phyloP scores from a whole-genome alignment of 2,888 invertebrate genomes.

The Ormyrus rosae region DNA sequence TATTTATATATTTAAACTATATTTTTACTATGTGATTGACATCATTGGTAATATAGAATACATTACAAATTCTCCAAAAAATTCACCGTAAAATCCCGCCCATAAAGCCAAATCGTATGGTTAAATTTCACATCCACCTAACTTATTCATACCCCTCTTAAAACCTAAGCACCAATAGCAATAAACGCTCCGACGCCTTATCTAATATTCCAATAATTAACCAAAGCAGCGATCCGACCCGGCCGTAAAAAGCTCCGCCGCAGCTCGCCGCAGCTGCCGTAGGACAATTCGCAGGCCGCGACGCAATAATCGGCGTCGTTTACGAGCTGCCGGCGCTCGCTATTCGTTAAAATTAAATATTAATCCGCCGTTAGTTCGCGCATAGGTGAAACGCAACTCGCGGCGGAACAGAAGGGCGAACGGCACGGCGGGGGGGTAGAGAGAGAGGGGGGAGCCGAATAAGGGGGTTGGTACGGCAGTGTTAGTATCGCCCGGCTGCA shows the following conservation, averaged over 20 bases:
- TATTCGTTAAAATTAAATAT: conserved; percentile 40
- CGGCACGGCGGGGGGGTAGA: not conserved
- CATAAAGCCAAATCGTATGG: too few species aligned
- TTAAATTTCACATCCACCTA: too few species aligned
- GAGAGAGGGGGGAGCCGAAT: not conserved
- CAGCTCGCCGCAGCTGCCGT: not conserved
- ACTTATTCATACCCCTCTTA: too few species aligned
- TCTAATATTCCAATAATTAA: not conserved
- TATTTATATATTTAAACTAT: too few species aligned
- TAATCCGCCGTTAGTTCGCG: conserved; percentile 31
- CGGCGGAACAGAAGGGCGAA: not conserved
- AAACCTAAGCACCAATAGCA: too few species aligned
- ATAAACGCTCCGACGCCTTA: not conserved
- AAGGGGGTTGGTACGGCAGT: conserved; percentile 9
- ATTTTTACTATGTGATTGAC: too few species aligned
- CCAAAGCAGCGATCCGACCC: not conserved
- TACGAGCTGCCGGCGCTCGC: conserved; percentile 12
- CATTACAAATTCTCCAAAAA: too few species aligned
- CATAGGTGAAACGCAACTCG: not conserved
- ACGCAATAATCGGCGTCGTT: conserved; percentile 25
- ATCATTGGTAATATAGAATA: too few species aligned
- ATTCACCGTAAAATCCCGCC: too few species aligned
- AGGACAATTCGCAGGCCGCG: not conserved
- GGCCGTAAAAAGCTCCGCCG: not conserved
- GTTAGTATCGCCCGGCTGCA: conserved; percentile 69